Percentiles rank a stretch among this genome's conserved stretches.
Evolutionary conservation across 2,888 invertebrate genomes (phyloP).

Genomic region (Selenia dentaria): DNA sequence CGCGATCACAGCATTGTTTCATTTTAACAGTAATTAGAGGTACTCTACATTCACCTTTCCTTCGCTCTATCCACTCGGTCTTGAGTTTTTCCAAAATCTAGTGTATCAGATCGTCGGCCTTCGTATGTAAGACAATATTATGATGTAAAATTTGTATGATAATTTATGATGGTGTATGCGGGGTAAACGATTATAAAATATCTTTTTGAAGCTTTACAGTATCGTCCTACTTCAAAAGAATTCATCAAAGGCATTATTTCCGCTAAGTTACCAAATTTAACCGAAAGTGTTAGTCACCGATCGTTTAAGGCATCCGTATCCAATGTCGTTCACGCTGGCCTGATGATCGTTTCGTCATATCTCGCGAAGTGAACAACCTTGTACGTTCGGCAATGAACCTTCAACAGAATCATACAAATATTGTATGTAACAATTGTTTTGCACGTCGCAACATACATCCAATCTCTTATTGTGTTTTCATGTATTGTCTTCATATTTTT

Average conservation of each 20-base stretch:
- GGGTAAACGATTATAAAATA: too few relatives aligned
- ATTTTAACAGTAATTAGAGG: too few relatives aligned
- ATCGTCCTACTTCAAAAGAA: neutral
- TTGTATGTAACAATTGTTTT: conserved; percentile 45
- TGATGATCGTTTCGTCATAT: conserved; percentile 41
- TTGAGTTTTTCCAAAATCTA: too few relatives aligned
- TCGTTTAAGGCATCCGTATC: conserved; percentile 32
- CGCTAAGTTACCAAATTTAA: conserved; percentile 25
- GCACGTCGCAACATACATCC: conserved; percentile 29
- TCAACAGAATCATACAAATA: conserved; percentile 39
- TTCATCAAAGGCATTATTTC: conserved; percentile 21
- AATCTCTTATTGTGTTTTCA: conserved; percentile 18
- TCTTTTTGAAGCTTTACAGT: too few relatives aligned
- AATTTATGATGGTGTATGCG: too few relatives aligned
- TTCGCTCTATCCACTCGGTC: too few relatives aligned
- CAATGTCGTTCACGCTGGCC: conserved; percentile 43
- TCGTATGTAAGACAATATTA: too few relatives aligned
- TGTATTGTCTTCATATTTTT: conserved; percentile 15
- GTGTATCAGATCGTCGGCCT: too few relatives aligned
- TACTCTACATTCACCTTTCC: too few relatives aligned
- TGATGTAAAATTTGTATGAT: too few relatives aligned
- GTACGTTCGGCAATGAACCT: conserved; percentile 54
- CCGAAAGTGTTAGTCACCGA: conserved; percentile 28
- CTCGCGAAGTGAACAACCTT: conserved; percentile 50
- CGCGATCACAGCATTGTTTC: too few relatives aligned